Conservation (phyloP, 2,888 invertebrate species). For the Calameuta pallipes region DNA sequence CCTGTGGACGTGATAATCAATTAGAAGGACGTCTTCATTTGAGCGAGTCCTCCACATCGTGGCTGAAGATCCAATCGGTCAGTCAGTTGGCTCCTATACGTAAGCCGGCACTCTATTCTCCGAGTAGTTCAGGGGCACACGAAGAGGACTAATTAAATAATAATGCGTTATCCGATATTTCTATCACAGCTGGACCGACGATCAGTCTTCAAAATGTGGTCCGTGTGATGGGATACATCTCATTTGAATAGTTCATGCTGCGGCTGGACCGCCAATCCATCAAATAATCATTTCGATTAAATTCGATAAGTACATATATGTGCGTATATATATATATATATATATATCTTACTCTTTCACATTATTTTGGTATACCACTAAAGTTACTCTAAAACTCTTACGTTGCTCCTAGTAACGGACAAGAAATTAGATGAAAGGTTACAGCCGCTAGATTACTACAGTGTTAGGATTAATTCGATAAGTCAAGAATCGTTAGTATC, state of each 20-base stretch:
- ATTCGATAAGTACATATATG: neutral
- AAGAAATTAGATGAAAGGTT: no score
- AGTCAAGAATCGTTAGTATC: no score
- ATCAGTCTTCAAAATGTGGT: neutral
- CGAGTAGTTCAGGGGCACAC: neutral
- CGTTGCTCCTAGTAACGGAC: neutral
- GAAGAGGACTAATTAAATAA: neutral
- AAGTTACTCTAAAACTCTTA: neutral
- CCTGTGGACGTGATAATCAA: neutral
- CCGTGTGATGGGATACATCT: slow-evolving; percentile 1
- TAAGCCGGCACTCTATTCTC: neutral
- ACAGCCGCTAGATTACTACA: neutral
- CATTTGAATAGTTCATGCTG: neutral
- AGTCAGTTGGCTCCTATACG: neutral
- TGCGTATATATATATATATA: neutral
- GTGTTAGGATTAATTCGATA: no score
- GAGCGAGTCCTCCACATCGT: neutral
- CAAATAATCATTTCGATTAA: neutral
- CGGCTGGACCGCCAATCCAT: neutral
- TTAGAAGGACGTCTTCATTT: neutral
- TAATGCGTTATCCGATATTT: neutral
- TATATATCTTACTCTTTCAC: neutral
- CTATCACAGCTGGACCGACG: neutral
- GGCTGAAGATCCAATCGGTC: neutral
- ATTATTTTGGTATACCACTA: neutral